Percentiles rank a stretch among this genome's conserved stretches.
These are phyloP conservation scores for Abramis brama DNA, from an alignment of 2,113 vertebrate species.

Conservation along the genomic window DNA sequence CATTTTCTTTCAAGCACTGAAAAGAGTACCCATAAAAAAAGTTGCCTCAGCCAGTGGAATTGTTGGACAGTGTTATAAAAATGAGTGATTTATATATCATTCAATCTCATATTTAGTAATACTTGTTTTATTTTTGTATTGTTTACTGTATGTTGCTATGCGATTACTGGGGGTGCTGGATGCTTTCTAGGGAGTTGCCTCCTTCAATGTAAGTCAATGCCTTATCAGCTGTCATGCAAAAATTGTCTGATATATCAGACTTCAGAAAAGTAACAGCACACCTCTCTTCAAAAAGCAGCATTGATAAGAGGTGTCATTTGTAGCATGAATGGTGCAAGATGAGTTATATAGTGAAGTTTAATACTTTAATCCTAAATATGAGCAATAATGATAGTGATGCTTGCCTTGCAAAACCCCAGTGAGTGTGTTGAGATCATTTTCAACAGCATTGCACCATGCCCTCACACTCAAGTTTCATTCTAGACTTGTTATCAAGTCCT, in stretches of 20 bases:
- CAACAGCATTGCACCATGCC: not conserved
- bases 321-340: not conserved
- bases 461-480: not conserved
- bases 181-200: not conserved
- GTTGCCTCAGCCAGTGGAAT: not conserved
- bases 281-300: not conserved
- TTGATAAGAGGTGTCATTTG: not conserved
- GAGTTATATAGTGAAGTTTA: not conserved
- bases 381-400: not conserved
- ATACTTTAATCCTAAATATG: not conserved
- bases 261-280: not conserved
- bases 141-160: not conserved
- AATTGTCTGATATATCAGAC: not conserved
- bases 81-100: not conserved
- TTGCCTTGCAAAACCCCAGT: not conserved
- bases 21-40: not conserved
- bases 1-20: not conserved
- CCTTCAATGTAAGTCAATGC: not conserved
- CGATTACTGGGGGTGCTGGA: not conserved
- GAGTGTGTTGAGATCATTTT: not conserved
- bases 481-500: slow-evolving; percentile 19
- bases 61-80: not conserved
- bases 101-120: not conserved
- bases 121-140: not conserved
- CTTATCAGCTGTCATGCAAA: slow-evolving; percentile 14